A percentile compares a stretch with the other conserved stretches of the same genome.
Evolutionary conservation across 1,140 invertebrate species (phyloP).

Genomic region (Drosophila melanogaster): DNA sequence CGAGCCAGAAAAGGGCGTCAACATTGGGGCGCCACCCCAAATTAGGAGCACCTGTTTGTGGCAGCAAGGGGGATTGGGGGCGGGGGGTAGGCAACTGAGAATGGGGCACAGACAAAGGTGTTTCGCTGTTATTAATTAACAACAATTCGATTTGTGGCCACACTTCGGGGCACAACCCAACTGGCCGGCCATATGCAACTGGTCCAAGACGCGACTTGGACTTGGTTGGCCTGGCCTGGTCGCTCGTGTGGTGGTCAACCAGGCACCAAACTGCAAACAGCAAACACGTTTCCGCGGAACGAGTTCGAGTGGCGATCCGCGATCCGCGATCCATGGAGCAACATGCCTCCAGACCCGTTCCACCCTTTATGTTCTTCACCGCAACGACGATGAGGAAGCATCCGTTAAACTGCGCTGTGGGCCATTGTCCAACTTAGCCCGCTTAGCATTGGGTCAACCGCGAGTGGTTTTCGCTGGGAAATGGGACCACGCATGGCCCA

Average conservation of each 20-base stretch:
- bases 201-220: constrained; percentile 23
- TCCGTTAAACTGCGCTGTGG: constrained; percentile 79
- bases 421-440: constrained; percentile 78
- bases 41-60: constrained; percentile 61
- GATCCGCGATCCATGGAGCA: constrained; percentile 51
- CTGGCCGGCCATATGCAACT: constrained; percentile 37
- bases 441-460: constrained; percentile 79
- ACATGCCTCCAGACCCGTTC: constrained; percentile 75
- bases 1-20: constrained; percentile 61
- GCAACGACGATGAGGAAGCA: constrained; percentile 44
- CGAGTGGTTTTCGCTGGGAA: constrained; percentile 51
- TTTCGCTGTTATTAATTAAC: constrained; percentile 78
- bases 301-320: constrained; percentile 65
- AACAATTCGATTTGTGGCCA: constrained; percentile 79
- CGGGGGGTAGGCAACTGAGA: background rate
- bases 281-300: constrained; percentile 78
- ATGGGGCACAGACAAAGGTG: constrained; percentile 56
- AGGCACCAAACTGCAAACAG: constrained; percentile 42
- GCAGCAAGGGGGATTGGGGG: background rate
- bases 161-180: constrained; percentile 57
- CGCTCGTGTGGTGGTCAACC: constrained; percentile 58
- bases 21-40: constrained; percentile 70
- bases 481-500: constrained; percentile 71
- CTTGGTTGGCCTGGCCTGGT: constrained; percentile 38
- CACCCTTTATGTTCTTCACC: constrained; percentile 64